Evolutionary conservation across 37 sponge, comb jelly and placozoan species (phyloP).

Genomic region (Aphrocallistes beatrix): DNA sequence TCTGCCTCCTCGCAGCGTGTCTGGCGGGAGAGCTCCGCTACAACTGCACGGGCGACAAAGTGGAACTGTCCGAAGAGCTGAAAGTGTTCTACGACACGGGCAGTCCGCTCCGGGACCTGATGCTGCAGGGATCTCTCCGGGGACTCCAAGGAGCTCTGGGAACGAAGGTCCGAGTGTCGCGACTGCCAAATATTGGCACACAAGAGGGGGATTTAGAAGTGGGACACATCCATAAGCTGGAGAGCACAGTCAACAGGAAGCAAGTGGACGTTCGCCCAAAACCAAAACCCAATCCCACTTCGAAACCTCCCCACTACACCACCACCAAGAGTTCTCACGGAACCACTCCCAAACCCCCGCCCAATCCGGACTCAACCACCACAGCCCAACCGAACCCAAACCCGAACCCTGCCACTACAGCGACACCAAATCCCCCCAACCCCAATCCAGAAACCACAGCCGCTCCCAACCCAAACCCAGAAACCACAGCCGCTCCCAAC

Average conservation of each 20-base stretch:
- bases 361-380: not conserved
- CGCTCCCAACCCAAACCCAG: no score
- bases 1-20: not conserved
- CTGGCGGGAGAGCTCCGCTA: not conserved
- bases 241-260: not conserved
- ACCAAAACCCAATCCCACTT: not conserved
- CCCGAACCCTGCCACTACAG: not conserved
- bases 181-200: not conserved
- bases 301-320: not conserved
- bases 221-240: not conserved
- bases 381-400: not conserved
- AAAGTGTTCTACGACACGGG: not conserved
- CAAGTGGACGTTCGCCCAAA: not conserved
- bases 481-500: no score
- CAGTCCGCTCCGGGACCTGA: not conserved
- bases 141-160: not conserved
- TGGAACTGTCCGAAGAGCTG: not conserved
- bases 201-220: not conserved
- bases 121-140: not conserved
- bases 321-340: not conserved
- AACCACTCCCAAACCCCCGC: not conserved
- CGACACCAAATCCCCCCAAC: not conserved
- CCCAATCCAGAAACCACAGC: not conserved
- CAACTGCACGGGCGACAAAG: not conserved
- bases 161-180: not conserved